A percentile compares a stretch with the other conserved stretches of the same genome.
phyloP scores from a whole-genome alignment of 2,113 vertebrate species.

The Elephas maximus region DNA sequence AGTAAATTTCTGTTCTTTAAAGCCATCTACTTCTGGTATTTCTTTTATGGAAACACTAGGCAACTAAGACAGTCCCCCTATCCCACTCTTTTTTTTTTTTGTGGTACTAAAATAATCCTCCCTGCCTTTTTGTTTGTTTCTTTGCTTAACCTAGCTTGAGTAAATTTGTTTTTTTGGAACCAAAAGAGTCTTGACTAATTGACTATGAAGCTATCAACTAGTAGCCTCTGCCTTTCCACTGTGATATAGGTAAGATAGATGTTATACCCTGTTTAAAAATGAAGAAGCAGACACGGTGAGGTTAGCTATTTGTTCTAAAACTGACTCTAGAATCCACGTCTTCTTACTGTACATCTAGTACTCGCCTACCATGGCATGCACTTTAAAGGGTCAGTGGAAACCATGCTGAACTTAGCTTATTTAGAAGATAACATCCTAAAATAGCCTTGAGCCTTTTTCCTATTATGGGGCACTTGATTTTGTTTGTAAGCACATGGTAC shows the following conservation, averaged over 20 bases:
- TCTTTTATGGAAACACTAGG: not conserved
- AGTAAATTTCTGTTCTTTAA: not conserved
- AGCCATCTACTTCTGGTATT: not conserved
- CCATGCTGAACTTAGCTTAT: not conserved
- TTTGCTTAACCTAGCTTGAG: not conserved
- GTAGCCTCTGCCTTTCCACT: constrained; percentile 19
- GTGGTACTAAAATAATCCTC: not conserved
- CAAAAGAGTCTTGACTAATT: constrained; percentile 35
- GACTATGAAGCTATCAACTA: not conserved
- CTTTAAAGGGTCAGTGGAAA: not conserved
- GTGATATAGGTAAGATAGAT: not conserved
- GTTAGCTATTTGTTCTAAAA: constrained; percentile 38
- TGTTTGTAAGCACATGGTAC: not conserved
- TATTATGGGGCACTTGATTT: constrained; percentile 13
- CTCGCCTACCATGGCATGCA: not conserved
- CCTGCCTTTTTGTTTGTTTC: not conserved
- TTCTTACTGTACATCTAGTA: not conserved
- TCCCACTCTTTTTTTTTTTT: not conserved
- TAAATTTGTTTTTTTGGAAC: not conserved
- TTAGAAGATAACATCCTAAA: not conserved
- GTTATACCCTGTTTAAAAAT: not conserved
- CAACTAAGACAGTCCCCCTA: not conserved
- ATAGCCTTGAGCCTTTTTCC: not conserved
- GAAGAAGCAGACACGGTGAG: not conserved
- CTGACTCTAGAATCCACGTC: not conserved